Base-by-base conservation (phyloP, 2,888 invertebrate species). In the Clunio marinus region DNA sequence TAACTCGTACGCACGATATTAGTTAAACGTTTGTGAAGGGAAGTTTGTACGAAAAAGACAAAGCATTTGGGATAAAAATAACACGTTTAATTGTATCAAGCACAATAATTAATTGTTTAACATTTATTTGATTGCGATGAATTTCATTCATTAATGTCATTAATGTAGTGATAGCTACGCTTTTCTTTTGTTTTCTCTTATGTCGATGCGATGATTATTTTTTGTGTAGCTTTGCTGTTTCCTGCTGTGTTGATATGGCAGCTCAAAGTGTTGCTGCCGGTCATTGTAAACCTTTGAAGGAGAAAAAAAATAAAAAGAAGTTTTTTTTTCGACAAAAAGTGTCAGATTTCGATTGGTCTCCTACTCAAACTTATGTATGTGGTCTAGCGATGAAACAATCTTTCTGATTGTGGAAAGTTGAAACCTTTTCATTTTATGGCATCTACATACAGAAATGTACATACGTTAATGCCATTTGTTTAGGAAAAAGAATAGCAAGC, bases 91-190 rank as follows among this genome's bases (percentile, higher is more conserved):
- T 63, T 63, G 62, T 41, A 63, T 35, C 45, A 45, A 37, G 22
- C 25, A 15, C 20, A 37, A 35, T 63, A 45, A 63, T 63, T 63
- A 63, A 63, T 63, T 63, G 62, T 63, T 63, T 1, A 63, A 25
- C 62, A 63, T 63, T 63, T 35, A 63, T 63, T 63, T 63, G 62
- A 63, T 63, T 63, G 62, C 62, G 62, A 63, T 63, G 22, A 63
- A 63, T 63, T 63, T 63, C 62, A 45, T 37, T 24, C 35, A 60
- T 60, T 60, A 60, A 60, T 37, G 35, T 15, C 45, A 63, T 63
- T 63, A 63, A 63, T 63, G 45, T 25, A 63, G 41, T 63, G 60
- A 32, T 28, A 59, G n/a, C n/a, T n/a, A n/a, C n/a, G n/a, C n/a
- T n/a, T n/a, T n/a, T n/a, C n/a, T n/a, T n/a, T n/a, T n/a, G n/a